Conservation (phyloP, 2,797 vertebrate genomes). For the Sparus aurata region DNA sequence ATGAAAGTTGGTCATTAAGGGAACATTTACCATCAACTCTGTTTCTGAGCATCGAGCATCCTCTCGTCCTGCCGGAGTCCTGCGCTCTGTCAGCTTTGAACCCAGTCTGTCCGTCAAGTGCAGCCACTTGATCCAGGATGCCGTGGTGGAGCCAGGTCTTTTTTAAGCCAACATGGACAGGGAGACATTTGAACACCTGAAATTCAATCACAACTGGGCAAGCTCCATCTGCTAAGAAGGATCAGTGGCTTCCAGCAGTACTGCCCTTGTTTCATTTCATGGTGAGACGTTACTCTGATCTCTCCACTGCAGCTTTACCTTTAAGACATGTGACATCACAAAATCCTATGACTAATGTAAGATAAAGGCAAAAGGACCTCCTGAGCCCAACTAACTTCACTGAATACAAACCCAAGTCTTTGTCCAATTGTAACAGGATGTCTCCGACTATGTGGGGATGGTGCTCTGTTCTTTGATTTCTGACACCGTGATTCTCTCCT, state of each 20-base stretch:
- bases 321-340: constrained; percentile 36
- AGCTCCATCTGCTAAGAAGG: background rate
- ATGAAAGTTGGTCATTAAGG: too few species aligned
- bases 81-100: too few species aligned
- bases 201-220: background rate
- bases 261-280: background rate
- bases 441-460: constrained; percentile 35
- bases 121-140: too few species aligned
- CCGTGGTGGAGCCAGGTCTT: too few species aligned
- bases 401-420: constrained; percentile 45
- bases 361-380: constrained; percentile 32
- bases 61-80: too few species aligned
- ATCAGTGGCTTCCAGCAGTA: background rate
- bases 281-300: constrained; percentile 6
- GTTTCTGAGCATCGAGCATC: too few species aligned
- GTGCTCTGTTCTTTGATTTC: constrained; percentile 55
- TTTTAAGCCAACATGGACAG: background rate
- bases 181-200: background rate
- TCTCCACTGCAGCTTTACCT: constrained; percentile 10
- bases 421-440: constrained; percentile 48
- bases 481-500: constrained; percentile 47
- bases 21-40: too few species aligned
- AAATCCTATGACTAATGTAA: constrained; percentile 36
- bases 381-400: constrained; percentile 40
- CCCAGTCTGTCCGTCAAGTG: too few species aligned